phyloP scores from a whole-genome alignment of 2,113 vertebrate species.

The Gymnocephalus cernua region DNA sequence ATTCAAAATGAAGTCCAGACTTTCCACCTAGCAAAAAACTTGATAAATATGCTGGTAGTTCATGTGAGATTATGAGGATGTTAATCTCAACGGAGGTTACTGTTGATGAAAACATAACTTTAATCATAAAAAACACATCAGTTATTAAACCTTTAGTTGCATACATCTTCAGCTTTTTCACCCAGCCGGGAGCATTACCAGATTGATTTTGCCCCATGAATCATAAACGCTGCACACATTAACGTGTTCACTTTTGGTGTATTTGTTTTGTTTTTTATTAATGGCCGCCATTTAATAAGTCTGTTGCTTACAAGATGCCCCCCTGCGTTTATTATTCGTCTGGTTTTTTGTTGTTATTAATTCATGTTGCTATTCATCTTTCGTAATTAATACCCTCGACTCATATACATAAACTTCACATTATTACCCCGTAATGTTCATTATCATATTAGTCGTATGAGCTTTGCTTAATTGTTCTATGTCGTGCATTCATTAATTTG shows the following conservation, averaged over 20 bases:
- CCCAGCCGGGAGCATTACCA: neutral
- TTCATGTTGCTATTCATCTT: conserved; percentile 55
- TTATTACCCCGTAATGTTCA: conserved; percentile 52
- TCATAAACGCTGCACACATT: neutral
- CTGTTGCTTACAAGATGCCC: neutral
- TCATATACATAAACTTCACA: conserved; percentile 62
- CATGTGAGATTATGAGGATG: neutral
- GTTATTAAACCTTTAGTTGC: neutral
- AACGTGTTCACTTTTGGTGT: conserved; percentile 5
- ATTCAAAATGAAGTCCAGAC: neutral
- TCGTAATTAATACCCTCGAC: conserved; percentile 61
- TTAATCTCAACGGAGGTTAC: neutral
- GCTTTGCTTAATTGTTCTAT: conserved; percentile 46
- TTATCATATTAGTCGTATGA: conserved; percentile 43
- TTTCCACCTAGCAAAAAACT: too few relatives aligned
- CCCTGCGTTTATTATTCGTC: conserved; percentile 20
- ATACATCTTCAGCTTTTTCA: neutral
- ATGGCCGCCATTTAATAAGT: neutral
- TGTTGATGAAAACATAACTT: neutral
- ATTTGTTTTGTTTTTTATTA: conserved; percentile 33
- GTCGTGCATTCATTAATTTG: conserved; percentile 56
- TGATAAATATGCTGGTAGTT: neutral
- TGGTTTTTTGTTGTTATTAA: conserved; percentile 41
- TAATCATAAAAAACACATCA: neutral
- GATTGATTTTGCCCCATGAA: conserved; percentile 29